These are phyloP conservation scores for Tragelaphus imberbis DNA, from an alignment of 2,113 vertebrate species.

Conservation along the genomic window DNA sequence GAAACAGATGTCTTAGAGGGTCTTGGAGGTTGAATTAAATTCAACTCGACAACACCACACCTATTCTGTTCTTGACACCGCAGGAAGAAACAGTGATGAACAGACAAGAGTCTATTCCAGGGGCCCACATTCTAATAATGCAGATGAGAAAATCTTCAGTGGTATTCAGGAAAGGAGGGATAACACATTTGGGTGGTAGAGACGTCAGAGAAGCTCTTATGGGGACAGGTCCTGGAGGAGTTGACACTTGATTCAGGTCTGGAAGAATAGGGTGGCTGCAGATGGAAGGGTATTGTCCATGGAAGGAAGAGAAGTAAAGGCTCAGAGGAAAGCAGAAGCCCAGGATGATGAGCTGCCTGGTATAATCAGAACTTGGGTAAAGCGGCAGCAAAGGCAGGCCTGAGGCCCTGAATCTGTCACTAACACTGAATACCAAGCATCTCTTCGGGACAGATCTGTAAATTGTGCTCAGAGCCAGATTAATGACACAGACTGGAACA, in stretches of 20 bases:
- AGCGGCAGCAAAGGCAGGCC: not conserved
- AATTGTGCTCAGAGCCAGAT: not conserved
- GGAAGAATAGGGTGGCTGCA: not conserved
- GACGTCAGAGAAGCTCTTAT: not conserved
- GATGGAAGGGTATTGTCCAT: not conserved
- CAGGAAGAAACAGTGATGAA: not conserved
- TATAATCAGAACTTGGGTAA: not conserved
- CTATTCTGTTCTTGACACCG: not conserved
- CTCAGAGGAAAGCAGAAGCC: not conserved
- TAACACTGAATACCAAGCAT: not conserved
- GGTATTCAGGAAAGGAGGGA: not conserved
- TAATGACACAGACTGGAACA: not conserved
- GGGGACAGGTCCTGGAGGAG: not conserved
- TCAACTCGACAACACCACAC: not conserved
- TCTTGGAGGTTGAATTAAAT: not conserved
- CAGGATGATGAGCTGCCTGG: not conserved
- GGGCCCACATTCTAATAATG: not conserved
- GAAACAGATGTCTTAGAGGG: not conserved
- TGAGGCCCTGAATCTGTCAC: not conserved
- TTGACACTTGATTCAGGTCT: not conserved
- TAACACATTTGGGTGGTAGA: not conserved
- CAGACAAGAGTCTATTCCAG: not conserved
- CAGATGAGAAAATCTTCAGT: rapidly evolving
- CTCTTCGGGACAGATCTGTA: not conserved
- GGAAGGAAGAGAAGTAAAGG: not conserved